Conservation (phyloP, 2,888 invertebrate genomes). For the Nomada lathburiana region DNA sequence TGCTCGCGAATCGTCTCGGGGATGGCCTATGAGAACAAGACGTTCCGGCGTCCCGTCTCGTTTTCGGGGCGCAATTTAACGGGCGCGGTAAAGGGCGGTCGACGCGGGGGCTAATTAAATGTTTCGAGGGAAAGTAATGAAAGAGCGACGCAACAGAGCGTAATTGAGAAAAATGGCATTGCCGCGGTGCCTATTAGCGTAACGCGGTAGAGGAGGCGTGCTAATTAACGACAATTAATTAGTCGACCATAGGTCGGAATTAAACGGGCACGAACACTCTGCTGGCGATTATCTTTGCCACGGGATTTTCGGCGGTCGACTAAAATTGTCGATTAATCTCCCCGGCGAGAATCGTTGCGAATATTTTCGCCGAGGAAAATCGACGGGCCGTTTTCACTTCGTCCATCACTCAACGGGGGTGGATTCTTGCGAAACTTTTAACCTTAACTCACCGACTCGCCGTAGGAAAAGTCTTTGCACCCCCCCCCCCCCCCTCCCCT, state of each 20-base stretch:
- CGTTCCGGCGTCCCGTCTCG: neutral
- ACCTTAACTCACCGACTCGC: conserved; percentile 67
- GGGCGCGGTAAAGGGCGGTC: neutral
- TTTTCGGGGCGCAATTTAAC: conserved; percentile 7
- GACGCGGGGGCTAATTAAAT: conserved; percentile 41
- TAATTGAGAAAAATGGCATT: conserved; percentile 48
- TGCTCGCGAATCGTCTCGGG: conserved; percentile 1
- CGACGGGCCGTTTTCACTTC: conserved; percentile 7
- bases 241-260: conserved; percentile 31
- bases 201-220: conserved; percentile 16
- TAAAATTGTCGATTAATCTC: neutral
- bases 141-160: conserved; percentile 45
- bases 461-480: conserved; percentile 47
- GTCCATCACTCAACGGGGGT: conserved; percentile 42
- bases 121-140: conserved; percentile 40
- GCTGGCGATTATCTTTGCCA: too few relatives aligned
- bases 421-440: conserved; percentile 65
- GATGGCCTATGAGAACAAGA: neutral
- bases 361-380: neutral
- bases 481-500: neutral
- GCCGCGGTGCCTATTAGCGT: conserved; percentile 35
- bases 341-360: too few relatives aligned
- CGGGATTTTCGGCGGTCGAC: too few relatives aligned
- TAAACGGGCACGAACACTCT: neutral
- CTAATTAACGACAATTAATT: conserved; percentile 55